These are phyloP conservation scores for Rattus rattus DNA, from an alignment of 2,113 vertebrate species.

Conservation along the genomic window DNA sequence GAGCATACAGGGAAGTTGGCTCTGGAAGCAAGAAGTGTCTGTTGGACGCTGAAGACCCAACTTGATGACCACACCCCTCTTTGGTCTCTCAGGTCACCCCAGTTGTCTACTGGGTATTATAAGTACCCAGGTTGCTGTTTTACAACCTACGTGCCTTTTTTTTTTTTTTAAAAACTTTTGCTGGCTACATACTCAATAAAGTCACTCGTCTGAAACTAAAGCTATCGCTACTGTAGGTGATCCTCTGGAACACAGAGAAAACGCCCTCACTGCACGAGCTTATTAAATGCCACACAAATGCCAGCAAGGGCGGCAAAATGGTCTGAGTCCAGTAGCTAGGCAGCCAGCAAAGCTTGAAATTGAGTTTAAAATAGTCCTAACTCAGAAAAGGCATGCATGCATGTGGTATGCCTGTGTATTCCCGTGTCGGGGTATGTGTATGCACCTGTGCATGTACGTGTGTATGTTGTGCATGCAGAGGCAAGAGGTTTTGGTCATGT, in stretches of 20 bases:
- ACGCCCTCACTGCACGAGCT: accelerated
- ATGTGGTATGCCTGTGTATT: neutral
- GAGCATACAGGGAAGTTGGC: neutral
- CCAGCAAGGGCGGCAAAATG: neutral
- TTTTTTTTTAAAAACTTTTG: neutral
- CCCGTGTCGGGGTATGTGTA: neutral
- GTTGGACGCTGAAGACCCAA: neutral
- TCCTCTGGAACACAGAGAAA: neutral
- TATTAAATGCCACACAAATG: neutral
- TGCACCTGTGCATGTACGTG: neutral
- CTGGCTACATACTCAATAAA: neutral
- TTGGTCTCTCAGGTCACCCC: neutral
- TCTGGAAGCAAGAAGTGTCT: neutral
- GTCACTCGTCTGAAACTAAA: neutral
- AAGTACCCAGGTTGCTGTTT: neutral
- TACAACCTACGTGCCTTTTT: neutral
- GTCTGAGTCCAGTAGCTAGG: neutral
- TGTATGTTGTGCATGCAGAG: neutral
- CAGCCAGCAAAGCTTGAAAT: neutral
- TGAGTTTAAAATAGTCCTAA: neutral
- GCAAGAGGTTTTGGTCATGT: neutral
- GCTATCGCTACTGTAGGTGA: neutral
- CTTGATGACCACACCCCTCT: neutral
- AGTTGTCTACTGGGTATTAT: neutral
- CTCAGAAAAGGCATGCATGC: neutral